phyloP scores from a whole-genome alignment of 2,113 vertebrate species.

The Phalacrocorax aristotelis region DNA sequence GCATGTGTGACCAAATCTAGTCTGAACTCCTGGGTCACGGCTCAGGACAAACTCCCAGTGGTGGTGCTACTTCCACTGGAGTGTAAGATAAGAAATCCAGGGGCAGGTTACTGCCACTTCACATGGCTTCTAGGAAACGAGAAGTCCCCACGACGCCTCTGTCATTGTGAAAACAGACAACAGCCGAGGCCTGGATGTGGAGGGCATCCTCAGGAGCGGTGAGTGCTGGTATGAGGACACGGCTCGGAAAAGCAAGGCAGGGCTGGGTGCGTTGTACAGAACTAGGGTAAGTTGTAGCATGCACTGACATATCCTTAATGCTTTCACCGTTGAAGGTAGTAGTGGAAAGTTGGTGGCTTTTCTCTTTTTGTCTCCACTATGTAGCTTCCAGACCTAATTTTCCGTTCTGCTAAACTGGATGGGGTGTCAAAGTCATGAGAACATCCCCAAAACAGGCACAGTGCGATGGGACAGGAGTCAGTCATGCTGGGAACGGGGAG shows the following conservation, averaged over 20 bases:
- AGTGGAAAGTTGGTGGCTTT: neutral
- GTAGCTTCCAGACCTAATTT: neutral
- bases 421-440: neutral
- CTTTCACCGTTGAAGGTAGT: neutral
- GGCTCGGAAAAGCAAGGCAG: constrained; percentile 77
- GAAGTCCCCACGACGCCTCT: constrained; percentile 79
- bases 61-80: neutral
- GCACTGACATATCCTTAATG: no score
- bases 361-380: neutral
- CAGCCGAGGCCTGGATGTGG: constrained; percentile 79
- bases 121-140: constrained; percentile 74
- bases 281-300: constrained; percentile 68
- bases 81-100: neutral
- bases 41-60: neutral
- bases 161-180: constrained; percentile 87
- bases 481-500: neutral
- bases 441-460: no score
- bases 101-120: neutral
- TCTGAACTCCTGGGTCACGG: neutral
- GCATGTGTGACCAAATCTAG: neutral
- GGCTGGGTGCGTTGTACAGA: constrained; percentile 78
- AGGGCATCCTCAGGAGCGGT: constrained; percentile 79
- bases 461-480: neutral
- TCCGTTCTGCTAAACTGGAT: neutral
- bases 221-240: constrained; percentile 80